Conservation (phyloP, 2,888 invertebrate species). For the Physocephala rufipes region DNA sequence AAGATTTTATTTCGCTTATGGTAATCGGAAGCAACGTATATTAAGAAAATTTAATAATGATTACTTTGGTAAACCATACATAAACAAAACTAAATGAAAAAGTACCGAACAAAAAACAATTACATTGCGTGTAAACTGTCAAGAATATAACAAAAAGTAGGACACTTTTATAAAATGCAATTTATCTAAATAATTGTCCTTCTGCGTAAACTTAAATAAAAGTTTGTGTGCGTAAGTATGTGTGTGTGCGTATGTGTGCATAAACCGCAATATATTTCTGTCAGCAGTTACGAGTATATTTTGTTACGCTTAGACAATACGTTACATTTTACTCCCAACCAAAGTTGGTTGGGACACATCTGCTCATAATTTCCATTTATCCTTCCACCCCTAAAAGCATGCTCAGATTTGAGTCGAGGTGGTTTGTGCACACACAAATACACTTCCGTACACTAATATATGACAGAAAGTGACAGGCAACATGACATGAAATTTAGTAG, state of each 20-base stretch:
- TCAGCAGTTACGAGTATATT: neutral
- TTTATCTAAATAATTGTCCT: conserved; percentile 9
- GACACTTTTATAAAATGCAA: conserved; percentile 10
- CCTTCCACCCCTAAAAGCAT: conserved; percentile 10
- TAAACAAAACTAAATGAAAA: too few relatives aligned
- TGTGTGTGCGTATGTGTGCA: conserved; percentile 30
- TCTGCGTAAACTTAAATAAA: neutral
- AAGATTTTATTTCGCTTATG: too few relatives aligned
- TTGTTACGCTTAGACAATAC: too few relatives aligned
- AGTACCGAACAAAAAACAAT: neutral
- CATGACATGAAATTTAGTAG: conserved; percentile 49
- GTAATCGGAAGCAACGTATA: too few relatives aligned
- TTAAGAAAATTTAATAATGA: neutral
- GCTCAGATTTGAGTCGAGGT: too few relatives aligned
- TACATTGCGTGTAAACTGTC: neutral
- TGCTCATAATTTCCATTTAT: too few relatives aligned
- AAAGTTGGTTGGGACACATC: too few relatives aligned
- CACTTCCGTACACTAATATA: conserved; percentile 34
- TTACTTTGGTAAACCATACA: neutral
- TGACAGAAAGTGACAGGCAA: conserved; percentile 56
- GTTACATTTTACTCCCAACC: too few relatives aligned
- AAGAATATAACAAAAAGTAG: conserved; percentile 22
- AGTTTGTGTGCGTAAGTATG: conserved; percentile 16
- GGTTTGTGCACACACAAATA: conserved; percentile 16
- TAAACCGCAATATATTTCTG: neutral